A percentile compares a stretch with the other conserved stretches of the same genome.
Evolutionary conservation across 2,113 vertebrate genomes (phyloP).

Genomic region (Chamaetylas fuelleborni): DNA sequence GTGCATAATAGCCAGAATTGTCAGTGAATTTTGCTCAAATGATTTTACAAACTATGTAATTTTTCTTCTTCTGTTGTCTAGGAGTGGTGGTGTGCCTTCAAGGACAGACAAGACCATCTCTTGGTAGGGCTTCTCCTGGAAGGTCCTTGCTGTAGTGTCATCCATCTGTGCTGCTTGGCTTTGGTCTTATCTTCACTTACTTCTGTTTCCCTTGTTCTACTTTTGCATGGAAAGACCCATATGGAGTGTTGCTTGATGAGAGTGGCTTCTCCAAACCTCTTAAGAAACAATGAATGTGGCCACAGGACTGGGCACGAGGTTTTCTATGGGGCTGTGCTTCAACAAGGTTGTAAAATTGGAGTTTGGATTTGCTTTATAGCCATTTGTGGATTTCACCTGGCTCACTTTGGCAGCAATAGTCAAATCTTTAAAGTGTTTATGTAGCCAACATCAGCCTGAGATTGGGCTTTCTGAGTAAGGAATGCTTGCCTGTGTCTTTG

Average conservation of each 20-base stretch:
- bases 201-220: background rate
- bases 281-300: background rate
- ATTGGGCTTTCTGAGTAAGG: background rate
- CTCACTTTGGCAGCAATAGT: background rate
- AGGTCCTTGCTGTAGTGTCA: background rate
- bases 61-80: background rate
- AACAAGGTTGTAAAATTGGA: background rate
- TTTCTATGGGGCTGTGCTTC: background rate
- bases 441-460: background rate
- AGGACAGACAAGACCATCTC: background rate
- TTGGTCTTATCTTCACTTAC: background rate
- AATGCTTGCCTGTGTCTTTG: background rate
- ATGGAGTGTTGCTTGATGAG: background rate
- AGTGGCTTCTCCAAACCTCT: background rate
- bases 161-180: background rate
- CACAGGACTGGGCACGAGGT: fast-evolving
- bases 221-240: background rate
- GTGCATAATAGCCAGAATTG: background rate
- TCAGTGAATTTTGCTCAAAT: background rate
- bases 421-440: background rate
- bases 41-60: background rate
- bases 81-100: background rate
- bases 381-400: background rate
- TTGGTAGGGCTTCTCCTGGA: background rate
- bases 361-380: background rate